Percentiles rank a stretch among this genome's conserved stretches.
These are phyloP conservation scores for Macaca mulatta DNA, from an alignment of 2,113 vertebrate genomes.

Conservation along the genomic window DNA sequence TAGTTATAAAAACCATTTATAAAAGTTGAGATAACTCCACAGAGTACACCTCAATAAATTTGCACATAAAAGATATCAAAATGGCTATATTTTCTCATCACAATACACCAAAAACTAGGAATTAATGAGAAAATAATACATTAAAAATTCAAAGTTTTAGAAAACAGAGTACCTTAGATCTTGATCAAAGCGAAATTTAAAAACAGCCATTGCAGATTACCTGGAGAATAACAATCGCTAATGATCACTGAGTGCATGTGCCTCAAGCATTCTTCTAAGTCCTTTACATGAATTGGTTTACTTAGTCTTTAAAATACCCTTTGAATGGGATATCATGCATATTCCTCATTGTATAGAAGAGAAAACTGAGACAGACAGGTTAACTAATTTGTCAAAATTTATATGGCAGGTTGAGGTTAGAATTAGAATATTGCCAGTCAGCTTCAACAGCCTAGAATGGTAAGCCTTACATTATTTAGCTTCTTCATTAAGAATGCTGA, in stretches of 20 bases:
- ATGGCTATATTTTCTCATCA: not conserved
- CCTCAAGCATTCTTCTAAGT: not conserved
- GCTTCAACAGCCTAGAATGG: not conserved
- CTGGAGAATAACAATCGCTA: not conserved
- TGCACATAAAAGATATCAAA: not conserved
- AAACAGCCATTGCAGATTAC: not conserved
- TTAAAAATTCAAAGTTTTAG: not conserved
- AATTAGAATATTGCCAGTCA: not conserved
- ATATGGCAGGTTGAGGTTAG: not conserved
- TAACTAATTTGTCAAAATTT: not conserved
- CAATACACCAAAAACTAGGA: not conserved
- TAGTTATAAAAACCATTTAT: not conserved
- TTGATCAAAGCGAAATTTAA: not conserved
- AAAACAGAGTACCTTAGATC: not conserved
- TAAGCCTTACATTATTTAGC: not conserved
- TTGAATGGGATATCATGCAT: not conserved
- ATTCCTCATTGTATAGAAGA: not conserved
- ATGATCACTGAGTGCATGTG: not conserved
- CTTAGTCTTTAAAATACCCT: not conserved
- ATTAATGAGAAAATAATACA: not conserved
- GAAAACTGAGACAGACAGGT: not conserved
- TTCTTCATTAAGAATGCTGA: not conserved
- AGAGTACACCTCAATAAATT: not conserved
- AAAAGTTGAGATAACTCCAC: not conserved
- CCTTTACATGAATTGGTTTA: not conserved